These are phyloP conservation scores for Ceratotherium simum DNA, from an alignment of 2,113 vertebrate genomes.

Conservation along the genomic window DNA sequence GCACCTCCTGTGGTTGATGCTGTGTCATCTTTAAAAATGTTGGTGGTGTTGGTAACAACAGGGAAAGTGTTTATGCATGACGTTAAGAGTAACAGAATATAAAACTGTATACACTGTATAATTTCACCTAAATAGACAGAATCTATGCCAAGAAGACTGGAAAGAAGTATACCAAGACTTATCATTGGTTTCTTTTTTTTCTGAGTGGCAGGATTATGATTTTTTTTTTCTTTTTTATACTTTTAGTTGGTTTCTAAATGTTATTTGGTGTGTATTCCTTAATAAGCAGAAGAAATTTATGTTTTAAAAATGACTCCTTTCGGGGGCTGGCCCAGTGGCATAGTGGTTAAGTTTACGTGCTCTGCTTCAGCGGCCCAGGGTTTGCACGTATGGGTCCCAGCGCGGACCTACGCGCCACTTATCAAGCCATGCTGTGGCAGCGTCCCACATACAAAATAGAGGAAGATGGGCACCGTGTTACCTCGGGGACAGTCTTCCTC, in stretches of 20 bases:
- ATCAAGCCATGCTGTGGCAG: no score
- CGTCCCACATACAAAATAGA: no score
- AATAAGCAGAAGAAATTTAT: not conserved
- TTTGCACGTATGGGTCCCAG: no score
- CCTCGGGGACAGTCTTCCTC: no score
- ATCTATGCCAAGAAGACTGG: not conserved
- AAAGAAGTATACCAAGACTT: not conserved
- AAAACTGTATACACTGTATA: not conserved
- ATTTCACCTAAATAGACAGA: not conserved
- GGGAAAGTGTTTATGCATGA: no score
- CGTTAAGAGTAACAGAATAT: not conserved
- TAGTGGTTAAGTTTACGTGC: no score
- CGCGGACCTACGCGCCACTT: no score
- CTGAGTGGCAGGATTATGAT: not conserved
- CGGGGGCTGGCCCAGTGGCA: no score
- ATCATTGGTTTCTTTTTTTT: not conserved
- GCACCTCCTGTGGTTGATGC: fast-evolving
- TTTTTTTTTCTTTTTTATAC: not conserved
- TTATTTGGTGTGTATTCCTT: not conserved
- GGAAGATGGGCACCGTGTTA: no score
- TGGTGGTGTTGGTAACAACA: not conserved
- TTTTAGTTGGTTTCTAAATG: slow-evolving; percentile 19
- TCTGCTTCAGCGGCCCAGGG: no score
- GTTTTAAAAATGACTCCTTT: not conserved
- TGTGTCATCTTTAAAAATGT: not conserved